A percentile compares a stretch with the other conserved stretches of the same genome.
Evolutionary conservation across 2,113 vertebrate species (phyloP).

Genomic region (Sitta europaea): DNA sequence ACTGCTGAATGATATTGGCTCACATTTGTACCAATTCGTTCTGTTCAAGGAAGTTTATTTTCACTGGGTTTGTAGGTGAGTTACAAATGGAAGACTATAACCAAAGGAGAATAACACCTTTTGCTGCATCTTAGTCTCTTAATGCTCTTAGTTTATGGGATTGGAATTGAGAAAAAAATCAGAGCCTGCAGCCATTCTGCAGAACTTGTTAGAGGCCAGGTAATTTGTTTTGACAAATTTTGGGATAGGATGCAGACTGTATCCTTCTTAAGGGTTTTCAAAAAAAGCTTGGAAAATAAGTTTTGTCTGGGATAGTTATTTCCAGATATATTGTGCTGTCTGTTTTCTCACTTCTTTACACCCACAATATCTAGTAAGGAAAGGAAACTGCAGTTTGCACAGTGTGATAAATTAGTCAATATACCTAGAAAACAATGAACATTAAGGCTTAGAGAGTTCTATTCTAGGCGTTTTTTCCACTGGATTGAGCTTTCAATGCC

Average conservation of each 20-base stretch:
- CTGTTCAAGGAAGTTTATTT: not conserved
- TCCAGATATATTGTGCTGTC: not conserved
- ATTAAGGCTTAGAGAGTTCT: not conserved
- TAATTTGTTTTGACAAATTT: not conserved
- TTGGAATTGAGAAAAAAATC: not conserved
- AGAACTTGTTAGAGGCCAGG: not conserved
- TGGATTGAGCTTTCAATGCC: not conserved
- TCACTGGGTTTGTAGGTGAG: not conserved
- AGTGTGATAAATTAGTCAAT: conserved; percentile 14
- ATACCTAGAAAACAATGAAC: conserved; percentile 19
- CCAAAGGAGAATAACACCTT: not conserved
- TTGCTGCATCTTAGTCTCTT: not conserved
- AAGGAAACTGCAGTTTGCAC: conserved; percentile 19
- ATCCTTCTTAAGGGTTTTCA: not conserved
- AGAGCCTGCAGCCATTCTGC: not conserved
- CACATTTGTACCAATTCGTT: not conserved
- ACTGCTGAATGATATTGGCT: not conserved
- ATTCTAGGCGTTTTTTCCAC: not conserved
- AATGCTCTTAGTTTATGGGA: not conserved
- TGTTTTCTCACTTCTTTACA: conserved; percentile 8
- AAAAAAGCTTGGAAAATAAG: not conserved
- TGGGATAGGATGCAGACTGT: not conserved
- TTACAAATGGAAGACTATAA: not conserved
- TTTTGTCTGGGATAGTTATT: conserved; percentile 7
- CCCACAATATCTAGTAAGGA: not conserved